Evolutionary conservation across 2,797 vertebrate species (phyloP).

Genomic region (Malacoraja senta): DNA sequence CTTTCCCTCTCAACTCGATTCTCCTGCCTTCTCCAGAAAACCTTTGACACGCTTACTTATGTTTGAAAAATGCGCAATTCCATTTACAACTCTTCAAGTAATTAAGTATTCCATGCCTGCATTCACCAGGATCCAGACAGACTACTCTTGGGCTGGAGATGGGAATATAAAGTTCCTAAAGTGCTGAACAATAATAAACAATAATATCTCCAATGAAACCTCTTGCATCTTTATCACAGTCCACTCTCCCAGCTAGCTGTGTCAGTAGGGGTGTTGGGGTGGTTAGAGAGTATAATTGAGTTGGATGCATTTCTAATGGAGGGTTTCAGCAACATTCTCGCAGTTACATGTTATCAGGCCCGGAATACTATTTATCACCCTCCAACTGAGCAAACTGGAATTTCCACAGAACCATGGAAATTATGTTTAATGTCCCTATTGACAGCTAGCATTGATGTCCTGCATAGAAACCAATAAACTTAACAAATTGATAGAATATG

Average conservation of each 20-base stretch:
- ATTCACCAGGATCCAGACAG: too few species aligned
- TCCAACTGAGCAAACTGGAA: background rate
- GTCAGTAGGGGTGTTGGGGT: too few species aligned
- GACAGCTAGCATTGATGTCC: background rate
- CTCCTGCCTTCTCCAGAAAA: too few species aligned
- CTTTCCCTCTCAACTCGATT: too few species aligned
- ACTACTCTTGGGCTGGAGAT: too few species aligned
- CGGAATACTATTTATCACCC: background rate
- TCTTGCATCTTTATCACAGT: background rate
- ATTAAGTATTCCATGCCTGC: too few species aligned
- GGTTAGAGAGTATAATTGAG: background rate
- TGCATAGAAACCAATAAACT: background rate
- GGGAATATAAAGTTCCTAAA: too few species aligned
- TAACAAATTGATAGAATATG: background rate
- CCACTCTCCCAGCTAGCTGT: background rate
- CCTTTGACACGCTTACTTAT: too few species aligned
- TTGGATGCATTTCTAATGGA: slow-evolving; percentile 7
- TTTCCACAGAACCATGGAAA: background rate
- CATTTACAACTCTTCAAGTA: too few species aligned
- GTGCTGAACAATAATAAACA: too few species aligned
- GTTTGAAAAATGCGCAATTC: too few species aligned
- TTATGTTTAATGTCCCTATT: background rate
- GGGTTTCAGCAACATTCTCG: background rate
- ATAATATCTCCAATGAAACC: background rate
- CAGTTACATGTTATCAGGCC: background rate